Evolutionary conservation across 2,797 vertebrate species (phyloP), one percentile per base, ranked within the genome.

Genomic region (Channallabes apus): DNA sequence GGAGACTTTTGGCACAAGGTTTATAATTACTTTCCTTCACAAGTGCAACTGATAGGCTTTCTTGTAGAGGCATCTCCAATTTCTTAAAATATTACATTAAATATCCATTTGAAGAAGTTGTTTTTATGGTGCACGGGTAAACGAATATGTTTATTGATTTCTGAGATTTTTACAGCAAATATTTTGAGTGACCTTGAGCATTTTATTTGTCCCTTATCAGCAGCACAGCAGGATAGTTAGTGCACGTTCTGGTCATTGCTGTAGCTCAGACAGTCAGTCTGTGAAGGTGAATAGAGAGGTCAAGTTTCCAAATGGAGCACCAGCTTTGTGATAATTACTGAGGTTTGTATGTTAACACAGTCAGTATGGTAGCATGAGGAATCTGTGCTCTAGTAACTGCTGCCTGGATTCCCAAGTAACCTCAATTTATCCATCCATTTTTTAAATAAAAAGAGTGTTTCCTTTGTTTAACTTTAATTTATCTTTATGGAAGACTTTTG

Each of bases 321-420:
- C 54, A 80, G 82, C 80, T 84, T 84, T 84, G 62, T 59, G 71
- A 86, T 86, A 86, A 89, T 87, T 86, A 87, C 86, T 4, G 76
- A 81, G 84, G 86, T 86, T 86, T 82, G 65, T 85, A 75, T 87
- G 84, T 88, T 89, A 88, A 87, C 87, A 84, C 81, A 83, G 82
- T 88, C 89, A 86, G 20, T 77, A 87, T 85, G 88, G 56, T 46
- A 46, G n/a, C 20, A 73, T 68, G 61, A 35, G 75, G 41, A 68
- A 84, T 41, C 38, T 24, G 58, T 29, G 82, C 18, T 54, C 20
- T 65, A 62, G 18, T 73, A 27, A 59, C 41, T n/a, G 24, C 58
- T 76, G 58, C 24, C 76, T 64, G 38, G 41, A 32, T 8, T 83
- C 24, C 29, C 78, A 46, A 76, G 82, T 59, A 79, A 86, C 78